Percentiles rank a stretch among this genome's conserved stretches.
These are phyloP conservation scores for Branchellion lobata DNA, from an alignment of 2,888 invertebrate genomes.

Conservation along the genomic window DNA sequence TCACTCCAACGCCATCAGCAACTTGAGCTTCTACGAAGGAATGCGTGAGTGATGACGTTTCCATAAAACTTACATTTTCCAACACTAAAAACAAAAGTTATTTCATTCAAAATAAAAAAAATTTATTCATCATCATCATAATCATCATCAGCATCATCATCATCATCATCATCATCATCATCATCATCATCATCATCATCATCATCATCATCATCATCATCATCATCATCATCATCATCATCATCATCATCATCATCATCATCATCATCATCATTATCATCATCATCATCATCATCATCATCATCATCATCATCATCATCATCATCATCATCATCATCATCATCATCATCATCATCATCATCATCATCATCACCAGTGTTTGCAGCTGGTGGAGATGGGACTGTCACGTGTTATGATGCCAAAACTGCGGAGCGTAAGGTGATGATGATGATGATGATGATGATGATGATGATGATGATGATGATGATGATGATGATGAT, in stretches of 20 bases:
- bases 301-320: slow-evolving; percentile 28
- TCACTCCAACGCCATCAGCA: slow-evolving; percentile 64
- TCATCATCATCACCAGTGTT: no score
- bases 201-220: slow-evolving; percentile 37
- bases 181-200: slow-evolving; percentile 35
- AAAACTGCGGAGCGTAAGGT: slow-evolving; percentile 42
- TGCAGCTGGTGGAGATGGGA: slow-evolving; percentile 44
- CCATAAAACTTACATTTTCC: no score
- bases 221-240: slow-evolving; percentile 22
- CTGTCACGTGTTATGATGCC: slow-evolving; percentile 42
- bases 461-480: no score
- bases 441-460: neutral
- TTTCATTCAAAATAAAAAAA: no score
- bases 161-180: slow-evolving; percentile 37
- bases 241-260: slow-evolving; percentile 34
- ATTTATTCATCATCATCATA: no score
- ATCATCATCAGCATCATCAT: slow-evolving; percentile 15
- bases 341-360: slow-evolving; percentile 33
- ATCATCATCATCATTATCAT: slow-evolving; percentile 22
- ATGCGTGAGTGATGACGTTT: slow-evolving; percentile 55
- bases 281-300: slow-evolving; percentile 17
- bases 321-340: slow-evolving; percentile 20
- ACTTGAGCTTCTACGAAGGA: slow-evolving; percentile 62
- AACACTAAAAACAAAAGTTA: no score
- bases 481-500: slow-evolving; percentile 45